Evolutionary conservation across 2,888 invertebrate genomes (phyloP), one percentile per base, ranked within the genome.

Genomic region (Tachystola acroxantha): DNA sequence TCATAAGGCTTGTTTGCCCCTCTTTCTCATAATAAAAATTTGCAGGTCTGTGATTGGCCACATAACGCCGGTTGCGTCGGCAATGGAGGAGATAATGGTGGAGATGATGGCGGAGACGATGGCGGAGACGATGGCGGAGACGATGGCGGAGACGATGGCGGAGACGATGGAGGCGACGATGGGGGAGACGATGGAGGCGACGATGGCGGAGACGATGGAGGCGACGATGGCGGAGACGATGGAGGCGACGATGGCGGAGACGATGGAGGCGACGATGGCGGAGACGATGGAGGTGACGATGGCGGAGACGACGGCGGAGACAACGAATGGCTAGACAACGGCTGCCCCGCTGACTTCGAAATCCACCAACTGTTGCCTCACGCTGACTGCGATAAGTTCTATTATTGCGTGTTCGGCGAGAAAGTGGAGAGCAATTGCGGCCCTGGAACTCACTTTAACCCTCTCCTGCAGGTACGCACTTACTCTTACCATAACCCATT

Each of bases 1-100:
- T n/a, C n/a, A n/a, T n/a, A n/a, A n/a, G n/a, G n/a, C n/a, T n/a
- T n/a, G n/a, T n/a, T n/a, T n/a, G n/a, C n/a, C n/a, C n/a, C n/a
- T n/a, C n/a, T n/a, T n/a, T n/a, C n/a, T n/a, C n/a, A n/a, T n/a
- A n/a, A n/a, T n/a, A n/a, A n/a, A n/a, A n/a, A n/a, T n/a, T 24
- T 36, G 10, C 33, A 51, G 59, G 45, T 47, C 0, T 65, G 66
- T 14, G 64, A 66, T 22, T 59, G 57, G 55, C 59, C 62, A 0
- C 12, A 20, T 1, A 53, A 53, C 13, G 60, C 47, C n/a, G 50
- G 47, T 12, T 59, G 61, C 24, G 34, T n/a, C 2, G 34, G 10
- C 14, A 2, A 7, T 12, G 32, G 30, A 29, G 29, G 29, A 1
- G 12, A 29, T 14, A 13, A 16, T 10, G 16, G 10, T 10, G 28